Evolutionary conservation across 1,140 invertebrate species (phyloP).

Genomic region (Aphis craccivora): DNA sequence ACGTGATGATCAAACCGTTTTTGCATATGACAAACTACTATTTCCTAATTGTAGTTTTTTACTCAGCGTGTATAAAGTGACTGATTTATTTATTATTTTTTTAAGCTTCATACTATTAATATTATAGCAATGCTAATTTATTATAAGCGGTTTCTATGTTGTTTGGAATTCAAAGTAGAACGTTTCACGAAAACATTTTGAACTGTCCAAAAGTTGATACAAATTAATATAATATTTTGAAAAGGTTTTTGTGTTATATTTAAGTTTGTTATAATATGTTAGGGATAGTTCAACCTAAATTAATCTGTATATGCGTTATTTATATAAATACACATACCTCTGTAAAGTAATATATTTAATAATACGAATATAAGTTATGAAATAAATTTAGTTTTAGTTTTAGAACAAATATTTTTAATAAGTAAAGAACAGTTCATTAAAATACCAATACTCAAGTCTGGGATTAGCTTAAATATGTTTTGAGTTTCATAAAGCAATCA

Average conservation of each 20-base stretch:
- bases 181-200: neutral
- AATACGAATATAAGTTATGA: no score
- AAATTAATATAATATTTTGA: neutral
- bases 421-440: no score
- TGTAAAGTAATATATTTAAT: neutral
- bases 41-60: neutral
- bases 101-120: neutral
- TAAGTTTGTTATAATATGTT: neutral
- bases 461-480: no score
- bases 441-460: no score
- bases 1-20: constrained; percentile 24
- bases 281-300: neutral
- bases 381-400: no score
- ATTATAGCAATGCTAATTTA: neutral
- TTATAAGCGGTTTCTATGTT: neutral
- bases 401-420: no score
- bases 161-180: neutral
- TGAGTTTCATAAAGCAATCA: no score
- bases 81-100: neutral
- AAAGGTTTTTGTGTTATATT: neutral
- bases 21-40: neutral
- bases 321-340: neutral
- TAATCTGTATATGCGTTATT: neutral
- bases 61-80: neutral
- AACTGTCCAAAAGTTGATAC: neutral